phyloP scores from a whole-genome alignment of 1,140 invertebrate species.

The Steinernema khuongi region DNA sequence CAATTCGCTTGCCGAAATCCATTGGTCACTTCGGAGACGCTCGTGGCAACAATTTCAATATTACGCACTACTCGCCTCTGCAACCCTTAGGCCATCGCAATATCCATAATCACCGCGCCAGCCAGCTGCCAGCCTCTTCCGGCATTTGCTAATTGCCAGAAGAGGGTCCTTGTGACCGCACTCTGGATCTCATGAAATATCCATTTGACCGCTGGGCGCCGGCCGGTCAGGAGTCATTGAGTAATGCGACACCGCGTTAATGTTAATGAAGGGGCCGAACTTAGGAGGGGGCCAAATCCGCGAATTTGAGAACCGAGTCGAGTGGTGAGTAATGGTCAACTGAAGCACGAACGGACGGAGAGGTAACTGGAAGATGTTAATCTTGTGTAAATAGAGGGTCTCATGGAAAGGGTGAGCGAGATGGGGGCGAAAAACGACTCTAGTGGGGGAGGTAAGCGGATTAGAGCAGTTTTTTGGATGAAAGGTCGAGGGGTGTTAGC shows the following conservation, averaged over 20 bases:
- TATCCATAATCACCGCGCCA: conserved; percentile 9
- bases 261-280: not conserved
- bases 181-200: not conserved
- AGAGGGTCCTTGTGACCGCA: not conserved
- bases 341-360: no score
- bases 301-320: conserved; percentile 6
- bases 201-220: no score
- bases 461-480: no score
- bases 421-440: no score
- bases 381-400: not conserved
- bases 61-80: not conserved
- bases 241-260: conserved; percentile 9
- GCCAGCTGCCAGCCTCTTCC: conserved; percentile 7
- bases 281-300: not conserved
- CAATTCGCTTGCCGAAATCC: not conserved
- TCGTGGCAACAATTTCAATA: not conserved
- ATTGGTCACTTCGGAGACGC: not conserved
- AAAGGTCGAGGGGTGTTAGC: no score
- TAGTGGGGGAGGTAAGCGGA: not conserved
- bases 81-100: not conserved
- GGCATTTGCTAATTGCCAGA: not conserved
- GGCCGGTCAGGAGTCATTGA: conserved; percentile 4
- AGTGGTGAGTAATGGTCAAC: not conserved
- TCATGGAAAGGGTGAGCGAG: no score
- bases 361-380: not conserved